Conservation (phyloP, 2,113 vertebrate genomes). For the Rhegmatorhina hoffmannsi region DNA sequence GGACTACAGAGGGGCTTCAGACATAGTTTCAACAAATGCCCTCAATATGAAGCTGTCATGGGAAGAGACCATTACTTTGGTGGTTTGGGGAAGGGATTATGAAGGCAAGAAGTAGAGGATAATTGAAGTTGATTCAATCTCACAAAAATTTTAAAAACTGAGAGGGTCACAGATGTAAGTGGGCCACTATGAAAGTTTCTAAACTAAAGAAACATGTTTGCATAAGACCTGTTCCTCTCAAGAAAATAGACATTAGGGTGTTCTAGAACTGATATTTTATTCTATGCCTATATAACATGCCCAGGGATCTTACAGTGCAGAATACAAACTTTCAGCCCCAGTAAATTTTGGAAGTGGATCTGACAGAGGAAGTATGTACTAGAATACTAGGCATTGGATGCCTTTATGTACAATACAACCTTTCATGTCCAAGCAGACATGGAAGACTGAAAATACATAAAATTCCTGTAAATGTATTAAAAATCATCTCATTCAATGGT, state of each 20-base stretch:
- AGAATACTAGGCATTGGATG: not conserved
- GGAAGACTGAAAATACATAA: not conserved
- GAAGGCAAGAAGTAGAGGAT: not conserved
- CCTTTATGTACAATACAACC: not conserved
- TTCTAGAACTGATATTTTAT: not conserved
- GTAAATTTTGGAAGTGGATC: not conserved
- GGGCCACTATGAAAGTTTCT: not conserved
- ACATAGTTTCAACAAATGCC: not conserved
- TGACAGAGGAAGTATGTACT: not conserved
- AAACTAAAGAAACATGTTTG: not conserved
- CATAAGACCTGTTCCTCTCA: not conserved
- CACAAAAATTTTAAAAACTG: not conserved
- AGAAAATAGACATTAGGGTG: not conserved
- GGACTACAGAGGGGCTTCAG: not conserved
- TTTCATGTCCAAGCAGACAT: not conserved
- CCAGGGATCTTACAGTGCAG: not conserved
- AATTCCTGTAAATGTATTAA: not conserved
- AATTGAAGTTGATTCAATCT: not conserved
- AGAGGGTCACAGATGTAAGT: not conserved
- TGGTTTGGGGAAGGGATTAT: not conserved
- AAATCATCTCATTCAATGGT: not conserved
- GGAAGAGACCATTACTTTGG: conserved; percentile 23
- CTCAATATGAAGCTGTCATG: not conserved
- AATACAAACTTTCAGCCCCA: not conserved
- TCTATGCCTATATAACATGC: not conserved